These are phyloP conservation scores for Xiphorhynchus erythropygius DNA, from an alignment of 2,797 vertebrate genomes.

Conservation along the genomic window DNA sequence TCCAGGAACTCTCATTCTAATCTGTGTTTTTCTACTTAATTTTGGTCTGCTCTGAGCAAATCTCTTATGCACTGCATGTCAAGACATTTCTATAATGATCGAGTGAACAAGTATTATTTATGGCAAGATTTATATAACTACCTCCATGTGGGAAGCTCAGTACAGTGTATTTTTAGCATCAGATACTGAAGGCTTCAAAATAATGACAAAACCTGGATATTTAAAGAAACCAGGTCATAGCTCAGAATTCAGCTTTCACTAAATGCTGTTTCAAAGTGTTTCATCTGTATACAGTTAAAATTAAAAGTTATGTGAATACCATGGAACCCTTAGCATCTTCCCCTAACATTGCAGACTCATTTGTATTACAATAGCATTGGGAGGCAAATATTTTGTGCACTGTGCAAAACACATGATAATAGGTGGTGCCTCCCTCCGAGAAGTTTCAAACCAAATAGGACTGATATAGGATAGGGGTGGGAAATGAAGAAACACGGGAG, in stretches of 20 bases:
- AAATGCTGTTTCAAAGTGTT: background rate
- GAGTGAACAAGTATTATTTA: constrained; percentile 29
- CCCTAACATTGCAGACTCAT: background rate
- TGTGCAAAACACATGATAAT: background rate
- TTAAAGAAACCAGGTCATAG: constrained; percentile 46
- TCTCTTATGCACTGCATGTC: constrained; percentile 6
- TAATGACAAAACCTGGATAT: constrained; percentile 17
- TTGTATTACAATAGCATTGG: background rate
- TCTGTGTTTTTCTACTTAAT: background rate
- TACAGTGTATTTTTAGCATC: constrained; percentile 46
- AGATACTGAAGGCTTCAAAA: constrained; percentile 39
- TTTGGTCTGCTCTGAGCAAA: constrained; percentile 27
- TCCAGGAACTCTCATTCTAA: background rate
- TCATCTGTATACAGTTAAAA: background rate
- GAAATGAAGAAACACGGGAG: background rate
- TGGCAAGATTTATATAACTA: constrained; percentile 58
- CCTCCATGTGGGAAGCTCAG: background rate
- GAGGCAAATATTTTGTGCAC: background rate
- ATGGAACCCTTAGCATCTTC: background rate
- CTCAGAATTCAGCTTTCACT: background rate
- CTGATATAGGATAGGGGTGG: background rate
- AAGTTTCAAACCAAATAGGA: background rate
- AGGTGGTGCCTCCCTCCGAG: background rate
- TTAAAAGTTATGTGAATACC: background rate
- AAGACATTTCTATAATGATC: constrained; percentile 15